A percentile compares a stretch with the other conserved stretches of the same genome.
Evolutionary conservation across 1,140 invertebrate genomes (phyloP).

Genomic region (Solen grandis): DNA sequence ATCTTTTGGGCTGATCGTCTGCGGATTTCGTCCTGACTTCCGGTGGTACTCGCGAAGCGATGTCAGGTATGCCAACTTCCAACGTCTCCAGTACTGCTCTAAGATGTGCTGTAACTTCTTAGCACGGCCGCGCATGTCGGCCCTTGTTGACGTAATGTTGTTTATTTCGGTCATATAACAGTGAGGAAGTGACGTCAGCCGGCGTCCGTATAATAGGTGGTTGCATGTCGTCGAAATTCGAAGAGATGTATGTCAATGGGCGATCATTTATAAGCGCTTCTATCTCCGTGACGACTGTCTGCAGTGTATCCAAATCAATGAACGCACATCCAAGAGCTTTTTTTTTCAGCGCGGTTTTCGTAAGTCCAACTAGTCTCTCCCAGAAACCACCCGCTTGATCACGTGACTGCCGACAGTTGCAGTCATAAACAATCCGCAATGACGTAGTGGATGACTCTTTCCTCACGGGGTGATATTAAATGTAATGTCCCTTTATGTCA

Average conservation of each 20-base stretch:
- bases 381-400: neutral
- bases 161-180: neutral
- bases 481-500: conserved; percentile 39
- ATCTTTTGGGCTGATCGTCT: no score
- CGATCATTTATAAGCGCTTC: conserved; percentile 13
- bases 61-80: no score
- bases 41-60: no score
- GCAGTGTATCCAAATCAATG: conserved; percentile 1
- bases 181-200: conserved; percentile 9
- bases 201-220: conserved; percentile 16
- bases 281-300: conserved; percentile 12
- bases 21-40: no score
- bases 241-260: no score
- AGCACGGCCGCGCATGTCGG: no score
- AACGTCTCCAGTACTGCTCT: no score
- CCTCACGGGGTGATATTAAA: no score
- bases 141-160: no score
- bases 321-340: neutral
- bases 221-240: no score
- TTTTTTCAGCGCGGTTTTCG: conserved; percentile 19
- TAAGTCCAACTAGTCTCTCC: conserved; percentile 7
- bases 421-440: conserved; percentile 56
- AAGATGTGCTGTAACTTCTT: no score
- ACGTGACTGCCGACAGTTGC: conserved; percentile 21
- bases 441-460: conserved; percentile 53